phyloP scores from a whole-genome alignment of 2,888 invertebrate species.

The Trissolcus japonicus region DNA sequence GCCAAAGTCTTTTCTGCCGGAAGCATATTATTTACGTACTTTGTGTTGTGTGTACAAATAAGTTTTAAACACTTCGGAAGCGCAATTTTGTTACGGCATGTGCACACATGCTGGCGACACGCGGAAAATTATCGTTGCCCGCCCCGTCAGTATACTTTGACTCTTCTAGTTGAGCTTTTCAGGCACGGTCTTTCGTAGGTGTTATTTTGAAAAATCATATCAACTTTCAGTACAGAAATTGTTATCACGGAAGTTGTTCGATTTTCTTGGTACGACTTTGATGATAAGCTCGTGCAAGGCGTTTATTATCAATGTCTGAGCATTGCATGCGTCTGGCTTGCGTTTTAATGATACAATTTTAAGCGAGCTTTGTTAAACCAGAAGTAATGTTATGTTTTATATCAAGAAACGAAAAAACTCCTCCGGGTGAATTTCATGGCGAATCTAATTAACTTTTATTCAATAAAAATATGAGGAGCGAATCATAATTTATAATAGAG shows the following conservation, averaged over 20 bases:
- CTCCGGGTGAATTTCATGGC: neutral
- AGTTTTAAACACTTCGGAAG: slow-evolving; percentile 6
- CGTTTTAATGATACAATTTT: slow-evolving; percentile 17
- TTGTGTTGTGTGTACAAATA: slow-evolving; percentile 12
- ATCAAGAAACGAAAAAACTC: slow-evolving; percentile 3
- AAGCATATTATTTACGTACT: slow-evolving; percentile 6
- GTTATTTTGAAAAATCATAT: slow-evolving; percentile 48
- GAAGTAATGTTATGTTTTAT: slow-evolving; percentile 8
- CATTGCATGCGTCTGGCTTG: slow-evolving; percentile 31
- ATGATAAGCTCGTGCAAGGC: slow-evolving; percentile 15
- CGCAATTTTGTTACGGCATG: slow-evolving; percentile 28
- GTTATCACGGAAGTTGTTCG: slow-evolving; percentile 43
- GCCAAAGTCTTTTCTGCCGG: no score
- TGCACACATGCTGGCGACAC: slow-evolving; percentile 56
- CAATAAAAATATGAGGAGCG: no score
- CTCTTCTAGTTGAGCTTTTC: slow-evolving; percentile 45
- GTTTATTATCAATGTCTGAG: slow-evolving; percentile 19
- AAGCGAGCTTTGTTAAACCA: neutral
- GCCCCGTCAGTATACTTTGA: slow-evolving; percentile 52
- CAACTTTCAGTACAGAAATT: slow-evolving; percentile 46
- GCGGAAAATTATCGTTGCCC: slow-evolving; percentile 58
- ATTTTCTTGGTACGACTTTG: slow-evolving; percentile 26
- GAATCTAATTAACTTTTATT: neutral
- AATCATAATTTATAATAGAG: no score
- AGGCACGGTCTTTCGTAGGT: slow-evolving; percentile 42